These are phyloP conservation scores for Conistra vaccinii DNA, from an alignment of 2,888 invertebrate species.

Conservation along the genomic window DNA sequence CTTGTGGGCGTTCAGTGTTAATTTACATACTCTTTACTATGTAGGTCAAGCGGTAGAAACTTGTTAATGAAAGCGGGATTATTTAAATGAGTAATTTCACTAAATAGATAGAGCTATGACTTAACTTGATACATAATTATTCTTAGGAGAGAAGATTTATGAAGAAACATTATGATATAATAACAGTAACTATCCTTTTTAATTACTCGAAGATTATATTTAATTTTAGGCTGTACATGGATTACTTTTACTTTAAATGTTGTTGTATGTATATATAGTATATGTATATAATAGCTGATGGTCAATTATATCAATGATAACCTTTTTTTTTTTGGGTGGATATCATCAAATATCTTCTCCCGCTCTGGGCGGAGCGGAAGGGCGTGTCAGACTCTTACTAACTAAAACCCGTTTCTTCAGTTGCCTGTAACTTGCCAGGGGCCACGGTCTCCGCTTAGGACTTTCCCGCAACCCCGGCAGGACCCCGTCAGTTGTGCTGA, in stretches of 20 bases:
- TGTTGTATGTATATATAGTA: no score
- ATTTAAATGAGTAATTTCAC: conserved; percentile 51
- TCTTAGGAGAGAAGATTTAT: conserved; percentile 5
- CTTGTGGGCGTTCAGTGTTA: conserved; percentile 8
- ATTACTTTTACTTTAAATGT: conserved; percentile 14
- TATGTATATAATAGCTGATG: no score
- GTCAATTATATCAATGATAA: neutral
- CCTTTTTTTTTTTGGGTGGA: no score
- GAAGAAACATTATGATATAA: neutral
- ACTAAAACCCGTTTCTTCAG: no score
- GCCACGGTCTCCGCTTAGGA: no score
- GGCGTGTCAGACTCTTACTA: no score
- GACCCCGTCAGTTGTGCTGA: no score
- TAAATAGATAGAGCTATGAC: conserved; percentile 17
- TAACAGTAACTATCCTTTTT: neutral
- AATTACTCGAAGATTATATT: neutral
- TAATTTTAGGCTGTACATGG: neutral
- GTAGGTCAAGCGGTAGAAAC: conserved; percentile 49
- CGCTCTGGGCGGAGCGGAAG: no score
- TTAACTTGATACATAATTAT: conserved; percentile 12
- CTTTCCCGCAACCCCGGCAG: no score
- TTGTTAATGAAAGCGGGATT: conserved; percentile 34
- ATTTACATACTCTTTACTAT: conserved; percentile 27
- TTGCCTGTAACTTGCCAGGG: no score
- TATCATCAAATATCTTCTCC: no score